These are phyloP conservation scores for Luidia sarsii DNA, from an alignment of 53 echinoderm and acorn worm genomes.

Conservation along the genomic window DNA sequence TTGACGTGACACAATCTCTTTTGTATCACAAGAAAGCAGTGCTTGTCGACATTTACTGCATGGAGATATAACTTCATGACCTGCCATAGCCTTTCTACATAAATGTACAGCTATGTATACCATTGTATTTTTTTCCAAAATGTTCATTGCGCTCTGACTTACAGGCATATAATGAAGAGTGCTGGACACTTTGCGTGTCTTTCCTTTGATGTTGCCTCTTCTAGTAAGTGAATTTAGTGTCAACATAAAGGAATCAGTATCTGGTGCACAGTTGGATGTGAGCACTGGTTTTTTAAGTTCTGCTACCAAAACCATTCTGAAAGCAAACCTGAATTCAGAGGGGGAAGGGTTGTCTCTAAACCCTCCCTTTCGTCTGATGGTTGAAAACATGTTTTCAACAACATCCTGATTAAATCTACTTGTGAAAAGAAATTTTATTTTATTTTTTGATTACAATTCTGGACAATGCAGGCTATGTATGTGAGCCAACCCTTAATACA, in stretches of 20 bases:
- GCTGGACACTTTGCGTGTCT: no score
- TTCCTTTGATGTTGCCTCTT: no score
- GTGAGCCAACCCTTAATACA: slow-evolving; percentile 36
- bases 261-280: slow-evolving; percentile 34
- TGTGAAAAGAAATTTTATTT: neutral
- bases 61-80: no score
- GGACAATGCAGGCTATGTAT: neutral
- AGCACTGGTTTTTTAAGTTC: slow-evolving; percentile 39
- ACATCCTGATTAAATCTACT: slow-evolving; percentile 2
- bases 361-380: slow-evolving; percentile 14
- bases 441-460: neutral
- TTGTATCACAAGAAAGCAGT: no score
- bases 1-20: no score
- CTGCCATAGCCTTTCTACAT: no score
- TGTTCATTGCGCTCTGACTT: neutral
- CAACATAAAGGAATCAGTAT: slow-evolving; percentile 43
- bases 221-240: no score
- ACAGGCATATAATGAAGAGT: neutral
- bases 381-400: slow-evolving; percentile 14
- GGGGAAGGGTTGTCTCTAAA: slow-evolving; percentile 56
- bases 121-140: no score
- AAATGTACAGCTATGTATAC: no score
- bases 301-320: slow-evolving; percentile 61
- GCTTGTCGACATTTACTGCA: no score
- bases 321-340: slow-evolving; percentile 40